Base-by-base conservation (phyloP, 2,888 invertebrate species). In the Sicus ferrugineus region DNA sequence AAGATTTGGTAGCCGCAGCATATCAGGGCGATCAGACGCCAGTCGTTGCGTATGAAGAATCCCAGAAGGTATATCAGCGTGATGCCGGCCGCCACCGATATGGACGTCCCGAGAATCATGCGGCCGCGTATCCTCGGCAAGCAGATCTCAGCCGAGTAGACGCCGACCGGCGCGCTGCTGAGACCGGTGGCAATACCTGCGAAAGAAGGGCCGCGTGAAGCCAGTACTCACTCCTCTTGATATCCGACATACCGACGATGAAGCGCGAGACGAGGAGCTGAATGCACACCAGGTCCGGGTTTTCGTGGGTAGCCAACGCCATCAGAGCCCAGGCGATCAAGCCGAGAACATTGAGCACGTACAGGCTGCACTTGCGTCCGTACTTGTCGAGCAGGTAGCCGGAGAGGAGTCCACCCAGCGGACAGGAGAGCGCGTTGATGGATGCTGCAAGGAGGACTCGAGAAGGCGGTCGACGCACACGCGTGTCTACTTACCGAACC, bases 81-180 rank as follows among this genome's bases (percentile, higher is more conserved):
- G 4, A 92, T 88, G 1, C 92, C 92, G 6, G 88, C 70, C 0
- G 92, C 89, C 65, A 91, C 88, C 0, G 89, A 88, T 68, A 91
- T 83, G 0, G 90, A 89, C 9, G 90, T 88, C 2, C 87, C 88
- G 19, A 91, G 88, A 21, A 91, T 86, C 61, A 91, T 87, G 64
- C 89, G 87, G 0, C 92, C 91, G 74, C 92, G 86, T 62, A 90
- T 87, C 74, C 86, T 87, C 0, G 89, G 91, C 73, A 84, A 73
- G 62, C 85, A 84, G 23, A 86, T 83, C 75, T 86, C 85, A 1
- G 85, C 85, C 1, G 84, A 83, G 74, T 85, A 86, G 1, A 86
- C 83, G 2, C 84, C 84, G 0, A 82, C 74, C 0, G 85, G 85
- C 1, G 85, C 81, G 73, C 82, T 83, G 1, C 80, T 79, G 58